These are phyloP conservation scores for Ophioninae sp. DNA, from an alignment of 2,888 invertebrate genomes.

Conservation along the genomic window DNA sequence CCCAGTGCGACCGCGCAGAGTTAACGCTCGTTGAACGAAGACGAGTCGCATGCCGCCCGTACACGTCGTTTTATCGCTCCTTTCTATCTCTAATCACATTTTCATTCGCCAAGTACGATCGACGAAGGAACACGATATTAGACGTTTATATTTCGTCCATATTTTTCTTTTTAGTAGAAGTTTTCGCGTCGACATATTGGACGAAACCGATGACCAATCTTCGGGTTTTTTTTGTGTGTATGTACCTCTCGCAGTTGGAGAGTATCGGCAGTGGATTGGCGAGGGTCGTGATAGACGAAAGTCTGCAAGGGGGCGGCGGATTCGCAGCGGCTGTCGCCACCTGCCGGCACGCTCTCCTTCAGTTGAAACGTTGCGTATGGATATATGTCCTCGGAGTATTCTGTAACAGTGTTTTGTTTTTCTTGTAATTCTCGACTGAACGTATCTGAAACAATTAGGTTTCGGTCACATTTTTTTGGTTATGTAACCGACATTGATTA, in stretches of 20 bases:
- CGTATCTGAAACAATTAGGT: neutral
- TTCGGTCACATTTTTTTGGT: neutral
- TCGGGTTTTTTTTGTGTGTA: constrained; percentile 24
- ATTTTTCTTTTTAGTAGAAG: neutral
- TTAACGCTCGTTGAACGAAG: neutral
- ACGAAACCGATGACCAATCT: neutral
- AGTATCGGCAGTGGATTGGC: constrained; percentile 88
- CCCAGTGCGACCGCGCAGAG: no score
- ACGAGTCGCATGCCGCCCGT: constrained; percentile 29
- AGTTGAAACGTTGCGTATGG: constrained; percentile 96
- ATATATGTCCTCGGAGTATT: constrained; percentile 96
- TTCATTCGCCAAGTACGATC: constrained; percentile 25
- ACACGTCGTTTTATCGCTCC: neutral
- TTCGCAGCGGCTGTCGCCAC: constrained; percentile 95
- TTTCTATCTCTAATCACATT: neutral
- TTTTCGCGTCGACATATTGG: neutral
- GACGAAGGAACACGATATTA: constrained; percentile 8
- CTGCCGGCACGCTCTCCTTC: constrained; percentile 88
- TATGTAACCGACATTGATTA: neutral
- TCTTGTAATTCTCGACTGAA: neutral
- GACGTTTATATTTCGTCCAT: neutral
- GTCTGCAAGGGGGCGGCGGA: constrained; percentile 81
- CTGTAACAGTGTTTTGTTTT: constrained; percentile 80
- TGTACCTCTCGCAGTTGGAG: constrained; percentile 88
- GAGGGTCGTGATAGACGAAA: constrained; percentile 95